Evolutionary conservation across 2,113 vertebrate species (phyloP).

Genomic region (Proteles cristata): DNA sequence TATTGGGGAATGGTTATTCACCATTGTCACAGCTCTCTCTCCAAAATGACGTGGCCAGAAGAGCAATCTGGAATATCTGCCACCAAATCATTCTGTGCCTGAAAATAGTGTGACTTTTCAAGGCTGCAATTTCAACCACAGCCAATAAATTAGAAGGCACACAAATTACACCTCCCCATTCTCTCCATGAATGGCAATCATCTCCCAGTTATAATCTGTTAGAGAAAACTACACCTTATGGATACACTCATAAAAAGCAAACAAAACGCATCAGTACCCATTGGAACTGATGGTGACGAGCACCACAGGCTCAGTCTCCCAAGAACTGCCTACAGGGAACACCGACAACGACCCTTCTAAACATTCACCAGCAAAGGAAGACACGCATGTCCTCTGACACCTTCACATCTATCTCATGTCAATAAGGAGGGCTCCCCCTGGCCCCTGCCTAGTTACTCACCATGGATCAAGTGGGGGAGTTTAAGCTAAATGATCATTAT

Average conservation of each 20-base stretch:
- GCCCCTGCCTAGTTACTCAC: background rate
- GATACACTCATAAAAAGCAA: background rate
- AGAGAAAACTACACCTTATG: background rate
- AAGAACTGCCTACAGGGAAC: background rate
- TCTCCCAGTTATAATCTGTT: background rate
- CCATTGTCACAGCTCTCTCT: constrained; percentile 9
- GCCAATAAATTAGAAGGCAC: constrained; percentile 45
- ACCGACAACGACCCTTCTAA: background rate
- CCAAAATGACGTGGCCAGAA: background rate
- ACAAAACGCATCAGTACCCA: background rate
- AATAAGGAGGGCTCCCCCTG: background rate
- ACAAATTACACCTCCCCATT: background rate
- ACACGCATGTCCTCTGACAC: background rate
- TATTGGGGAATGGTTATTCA: background rate
- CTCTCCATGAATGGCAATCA: constrained; percentile 4
- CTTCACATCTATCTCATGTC: background rate
- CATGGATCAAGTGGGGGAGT: background rate
- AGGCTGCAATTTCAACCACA: constrained; percentile 50
- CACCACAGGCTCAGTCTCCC: background rate
- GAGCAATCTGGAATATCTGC: constrained; percentile 29
- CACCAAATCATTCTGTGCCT: constrained; percentile 46
- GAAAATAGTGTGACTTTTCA: constrained; percentile 60
- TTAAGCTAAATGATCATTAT: background rate
- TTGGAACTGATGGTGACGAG: background rate
- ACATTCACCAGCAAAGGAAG: background rate